These are phyloP conservation scores for Vanessa atalanta DNA, from an alignment of 1,140 invertebrate genomes.

Conservation along the genomic window DNA sequence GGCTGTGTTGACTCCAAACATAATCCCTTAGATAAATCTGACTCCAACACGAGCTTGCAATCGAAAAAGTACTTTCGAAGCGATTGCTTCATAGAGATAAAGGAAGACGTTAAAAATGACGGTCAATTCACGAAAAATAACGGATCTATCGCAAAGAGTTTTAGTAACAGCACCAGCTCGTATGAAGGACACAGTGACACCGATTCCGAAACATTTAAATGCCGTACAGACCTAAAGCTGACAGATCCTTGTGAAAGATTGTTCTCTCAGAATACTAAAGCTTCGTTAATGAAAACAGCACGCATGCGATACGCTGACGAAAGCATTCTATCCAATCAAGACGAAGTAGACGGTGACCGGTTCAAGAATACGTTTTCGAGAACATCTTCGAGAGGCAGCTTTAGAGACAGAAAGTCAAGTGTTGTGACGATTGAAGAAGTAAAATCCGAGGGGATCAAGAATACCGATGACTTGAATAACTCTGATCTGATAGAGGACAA, in stretches of 20 bases:
- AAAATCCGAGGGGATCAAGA: slow-evolving; percentile 64
- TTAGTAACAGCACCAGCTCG: slow-evolving; percentile 81
- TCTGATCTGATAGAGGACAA: slow-evolving; percentile 60
- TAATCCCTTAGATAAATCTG: slow-evolving; percentile 68
- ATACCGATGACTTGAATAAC: slow-evolving; percentile 60
- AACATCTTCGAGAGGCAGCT: slow-evolving; percentile 76
- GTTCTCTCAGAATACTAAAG: slow-evolving; percentile 81
- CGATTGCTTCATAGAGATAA: slow-evolving; percentile 78
- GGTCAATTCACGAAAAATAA: slow-evolving; percentile 52
- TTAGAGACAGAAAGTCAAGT: slow-evolving; percentile 70
- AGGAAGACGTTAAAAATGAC: slow-evolving; percentile 61
- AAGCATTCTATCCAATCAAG: slow-evolving; percentile 54
- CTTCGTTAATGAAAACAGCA: slow-evolving; percentile 82
- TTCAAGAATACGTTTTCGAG: slow-evolving; percentile 65
- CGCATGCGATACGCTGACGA: slow-evolving; percentile 81
- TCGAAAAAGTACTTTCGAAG: slow-evolving; percentile 68
- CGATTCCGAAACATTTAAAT: slow-evolving; percentile 77
- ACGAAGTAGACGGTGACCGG: slow-evolving; percentile 73
- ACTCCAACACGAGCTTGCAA: slow-evolving; percentile 74
- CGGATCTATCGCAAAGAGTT: slow-evolving; percentile 67
- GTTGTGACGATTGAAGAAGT: slow-evolving; percentile 75
- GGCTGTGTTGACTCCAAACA: slow-evolving; percentile 76
- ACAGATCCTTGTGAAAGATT: slow-evolving; percentile 73
- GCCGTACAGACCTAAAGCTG: slow-evolving; percentile 52
- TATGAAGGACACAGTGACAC: slow-evolving; percentile 82